Conservation (phyloP, 1,140 invertebrate species). For the Drosophila guanche region DNA sequence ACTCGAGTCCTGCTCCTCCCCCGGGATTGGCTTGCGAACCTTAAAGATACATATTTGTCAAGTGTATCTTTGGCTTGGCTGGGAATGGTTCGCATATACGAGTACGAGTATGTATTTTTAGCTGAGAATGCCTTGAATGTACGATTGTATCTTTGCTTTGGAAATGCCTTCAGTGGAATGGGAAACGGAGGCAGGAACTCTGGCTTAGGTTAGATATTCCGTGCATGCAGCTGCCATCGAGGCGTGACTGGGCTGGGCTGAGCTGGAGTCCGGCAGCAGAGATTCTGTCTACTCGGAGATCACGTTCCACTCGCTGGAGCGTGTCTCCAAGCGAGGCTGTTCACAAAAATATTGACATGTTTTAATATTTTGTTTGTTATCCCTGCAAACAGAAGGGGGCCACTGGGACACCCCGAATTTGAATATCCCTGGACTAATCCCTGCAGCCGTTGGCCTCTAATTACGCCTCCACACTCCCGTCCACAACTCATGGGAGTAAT, state of each 20-base stretch:
- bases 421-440: slow-evolving; percentile 57
- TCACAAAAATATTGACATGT: slow-evolving; percentile 54
- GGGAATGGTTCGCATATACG: background rate
- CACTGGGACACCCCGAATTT: slow-evolving; percentile 22
- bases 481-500: slow-evolving; percentile 71
- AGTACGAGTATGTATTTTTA: too few species aligned
- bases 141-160: too few species aligned
- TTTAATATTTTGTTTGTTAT: slow-evolving; percentile 56
- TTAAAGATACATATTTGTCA: slow-evolving; percentile 30
- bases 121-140: too few species aligned
- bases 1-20: slow-evolving; percentile 49
- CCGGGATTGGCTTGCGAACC: slow-evolving; percentile 1
- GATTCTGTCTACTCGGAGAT: slow-evolving; percentile 14
- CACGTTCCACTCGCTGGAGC: slow-evolving; percentile 27
- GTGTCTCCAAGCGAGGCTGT: slow-evolving; percentile 24
- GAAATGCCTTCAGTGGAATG: too few species aligned
- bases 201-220: slow-evolving; percentile 31
- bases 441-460: slow-evolving; percentile 41
- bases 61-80: slow-evolving; percentile 14
- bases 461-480: slow-evolving; percentile 34
- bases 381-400: slow-evolving; percentile 9
- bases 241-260: slow-evolving; percentile 18
- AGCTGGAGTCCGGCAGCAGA: slow-evolving; percentile 1
- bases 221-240: slow-evolving; percentile 10
- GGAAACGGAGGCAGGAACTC: background rate